Evolutionary conservation across 1,140 invertebrate genomes (phyloP), one percentile per base, ranked within the genome.

Genomic region (Steinernema khuongi): DNA sequence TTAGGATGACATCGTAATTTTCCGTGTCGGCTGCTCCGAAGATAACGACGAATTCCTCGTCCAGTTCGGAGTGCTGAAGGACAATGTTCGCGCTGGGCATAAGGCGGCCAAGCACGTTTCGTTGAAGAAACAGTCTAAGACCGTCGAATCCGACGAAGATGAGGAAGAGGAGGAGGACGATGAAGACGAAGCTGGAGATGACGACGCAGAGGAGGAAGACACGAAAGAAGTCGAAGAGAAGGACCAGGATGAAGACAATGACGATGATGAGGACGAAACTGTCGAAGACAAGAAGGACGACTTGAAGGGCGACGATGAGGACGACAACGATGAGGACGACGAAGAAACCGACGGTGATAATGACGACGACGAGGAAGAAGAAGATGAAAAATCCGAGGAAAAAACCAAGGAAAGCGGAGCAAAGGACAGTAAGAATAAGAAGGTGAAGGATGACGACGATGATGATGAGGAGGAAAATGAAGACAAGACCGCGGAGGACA

Each of bases 21-120:
- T 77, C 22, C 73, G 76, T n/a, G 70, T 66, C 29, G 75, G 32
- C 19, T 77, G 76, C 32, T 18, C 33, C 18, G 70, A 68, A 68
- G 66, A 32, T 7, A 68, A 72, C 28, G 76, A 77, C 32, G 60
- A 19, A 4, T 31, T 77, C 19, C 60, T 43, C 18, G 70, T 77
- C n/a, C 76, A 77, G 66, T 77, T 77, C 66, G 76, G 36, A 50
- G 70, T 77, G 32, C 71, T 69, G 28, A 77, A 76, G 60, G 73
- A 77, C 32, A 36, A 66, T 17, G 1, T 73, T 1, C 14, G 31
- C 28, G n/a, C 31, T 74, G 11, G 14, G 7, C 41, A 28, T 7
- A 36, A 75, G 30, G 4, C 41, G 1, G 28, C 11, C n/a, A n/a
- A n/a, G n/a, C n/a, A n/a, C n/a, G n/a, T n/a, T n/a, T n/a, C n/a